phyloP scores from a whole-genome alignment of 2,113 vertebrate genomes.

The Cyanoramphus novaezelandiae region DNA sequence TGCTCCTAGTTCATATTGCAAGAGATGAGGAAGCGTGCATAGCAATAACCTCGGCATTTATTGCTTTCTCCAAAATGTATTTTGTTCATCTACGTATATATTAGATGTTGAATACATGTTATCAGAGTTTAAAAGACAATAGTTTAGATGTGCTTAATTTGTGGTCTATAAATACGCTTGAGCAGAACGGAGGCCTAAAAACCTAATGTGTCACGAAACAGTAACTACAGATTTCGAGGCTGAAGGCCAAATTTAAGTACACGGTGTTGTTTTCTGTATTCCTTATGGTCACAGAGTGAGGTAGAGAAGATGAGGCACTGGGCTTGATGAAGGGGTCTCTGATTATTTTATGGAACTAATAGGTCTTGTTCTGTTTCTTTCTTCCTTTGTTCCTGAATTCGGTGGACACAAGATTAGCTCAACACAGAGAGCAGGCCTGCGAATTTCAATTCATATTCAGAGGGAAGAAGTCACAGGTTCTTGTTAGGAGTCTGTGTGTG shows the following conservation, averaged over 20 bases:
- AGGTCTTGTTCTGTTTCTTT: neutral
- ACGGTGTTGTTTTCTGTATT: neutral
- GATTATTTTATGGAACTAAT: neutral
- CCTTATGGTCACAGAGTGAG: neutral
- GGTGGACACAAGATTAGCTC: neutral
- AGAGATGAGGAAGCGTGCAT: accelerated
- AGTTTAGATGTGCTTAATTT: neutral
- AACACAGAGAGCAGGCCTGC: neutral
- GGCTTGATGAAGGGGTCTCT: neutral
- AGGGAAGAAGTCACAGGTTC: neutral
- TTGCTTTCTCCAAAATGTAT: neutral
- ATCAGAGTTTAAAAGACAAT: neutral
- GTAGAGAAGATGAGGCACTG: neutral
- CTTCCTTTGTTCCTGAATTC: neutral
- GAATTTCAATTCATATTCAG: neutral
- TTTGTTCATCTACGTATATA: neutral
- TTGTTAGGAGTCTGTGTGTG: neutral
- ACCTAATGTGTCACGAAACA: neutral
- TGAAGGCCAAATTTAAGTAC: neutral
- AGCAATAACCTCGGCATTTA: neutral
- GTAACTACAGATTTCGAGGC: neutral
- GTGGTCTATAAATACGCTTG: neutral
- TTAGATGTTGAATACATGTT: neutral
- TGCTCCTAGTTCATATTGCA: neutral
- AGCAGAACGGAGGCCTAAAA: neutral